These are phyloP conservation scores for Aphaenogaster floridana DNA, from an alignment of 1,140 invertebrate genomes.

Conservation along the genomic window DNA sequence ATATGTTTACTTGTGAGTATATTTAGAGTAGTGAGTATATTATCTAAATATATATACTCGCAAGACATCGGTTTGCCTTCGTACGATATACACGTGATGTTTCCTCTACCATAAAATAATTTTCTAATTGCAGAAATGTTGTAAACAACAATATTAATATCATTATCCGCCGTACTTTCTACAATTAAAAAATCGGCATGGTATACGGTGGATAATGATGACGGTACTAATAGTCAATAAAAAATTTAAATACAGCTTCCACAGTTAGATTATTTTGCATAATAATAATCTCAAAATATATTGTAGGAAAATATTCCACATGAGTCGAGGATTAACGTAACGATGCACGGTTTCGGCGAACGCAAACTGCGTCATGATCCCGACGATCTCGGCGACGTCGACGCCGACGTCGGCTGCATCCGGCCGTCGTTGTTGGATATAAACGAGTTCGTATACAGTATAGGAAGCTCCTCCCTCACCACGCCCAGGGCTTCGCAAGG, in stretches of 20 bases:
- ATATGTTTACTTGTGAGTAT: constrained; percentile 9
- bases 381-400: background rate
- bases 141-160: background rate
- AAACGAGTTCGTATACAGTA: constrained; percentile 77
- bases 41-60: background rate
- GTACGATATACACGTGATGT: background rate
- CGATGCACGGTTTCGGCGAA: background rate
- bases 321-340: background rate
- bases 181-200: background rate
- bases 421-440: constrained; percentile 71
- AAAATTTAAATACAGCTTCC: background rate
- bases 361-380: constrained; percentile 16
- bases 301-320: background rate
- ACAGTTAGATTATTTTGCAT: background rate
- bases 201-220: background rate
- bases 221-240: background rate
- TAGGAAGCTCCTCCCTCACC: constrained; percentile 83
- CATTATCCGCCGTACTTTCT: background rate
- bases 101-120: background rate
- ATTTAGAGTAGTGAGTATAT: background rate
- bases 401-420: constrained; percentile 61
- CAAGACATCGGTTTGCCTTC: background rate
- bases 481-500: constrained; percentile 78
- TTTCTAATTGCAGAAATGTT: constrained; percentile 1
- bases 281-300: background rate